These are phyloP conservation scores for Pteropus alecto DNA, from an alignment of 2,113 vertebrate genomes.

Conservation along the genomic window DNA sequence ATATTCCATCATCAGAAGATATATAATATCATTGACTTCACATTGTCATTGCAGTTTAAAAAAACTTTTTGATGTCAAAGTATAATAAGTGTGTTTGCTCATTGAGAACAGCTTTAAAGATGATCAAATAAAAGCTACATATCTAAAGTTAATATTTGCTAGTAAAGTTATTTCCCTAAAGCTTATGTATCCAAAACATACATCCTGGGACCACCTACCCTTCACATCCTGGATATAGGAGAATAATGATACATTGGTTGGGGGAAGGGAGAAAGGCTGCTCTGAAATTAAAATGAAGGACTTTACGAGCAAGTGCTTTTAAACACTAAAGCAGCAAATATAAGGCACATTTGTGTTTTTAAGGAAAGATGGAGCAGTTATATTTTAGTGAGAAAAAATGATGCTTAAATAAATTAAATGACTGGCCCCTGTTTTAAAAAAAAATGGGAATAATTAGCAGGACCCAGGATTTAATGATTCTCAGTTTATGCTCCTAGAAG, in stretches of 20 bases:
- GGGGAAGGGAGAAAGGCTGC: background rate
- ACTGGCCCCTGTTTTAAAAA: background rate
- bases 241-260: background rate
- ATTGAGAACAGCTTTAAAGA: constrained; percentile 37
- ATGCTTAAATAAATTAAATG: background rate
- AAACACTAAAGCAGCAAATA: background rate
- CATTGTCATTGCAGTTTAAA: background rate
- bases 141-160: constrained; percentile 33
- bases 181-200: constrained; percentile 4
- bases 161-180: background rate
- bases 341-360: background rate
- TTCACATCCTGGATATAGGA: background rate
- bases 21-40: background rate
- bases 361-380: background rate
- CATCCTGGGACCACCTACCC: background rate
- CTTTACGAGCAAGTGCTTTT: background rate
- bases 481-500: background rate
- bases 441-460: background rate
- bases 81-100: background rate
- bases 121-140: constrained; percentile 27
- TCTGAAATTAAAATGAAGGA: background rate
- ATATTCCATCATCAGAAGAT: background rate
- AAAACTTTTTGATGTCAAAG: background rate
- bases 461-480: background rate
- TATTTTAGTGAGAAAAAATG: background rate